Percentiles rank a stretch among this genome's conserved stretches.
phyloP scores from a whole-genome alignment of 2,113 vertebrate genomes.

The Porphyrio hochstetteri region DNA sequence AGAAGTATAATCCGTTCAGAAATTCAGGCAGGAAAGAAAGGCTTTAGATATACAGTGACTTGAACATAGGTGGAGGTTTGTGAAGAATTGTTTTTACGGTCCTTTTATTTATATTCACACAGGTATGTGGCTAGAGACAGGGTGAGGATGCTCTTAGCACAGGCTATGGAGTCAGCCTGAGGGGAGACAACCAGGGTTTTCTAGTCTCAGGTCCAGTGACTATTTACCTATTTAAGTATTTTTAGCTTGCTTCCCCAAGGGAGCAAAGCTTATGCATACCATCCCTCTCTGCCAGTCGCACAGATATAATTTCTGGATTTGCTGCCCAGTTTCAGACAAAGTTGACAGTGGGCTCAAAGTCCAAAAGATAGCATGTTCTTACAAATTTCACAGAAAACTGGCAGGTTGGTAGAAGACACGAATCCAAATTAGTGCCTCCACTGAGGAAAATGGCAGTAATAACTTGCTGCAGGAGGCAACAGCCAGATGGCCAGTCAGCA shows the following conservation, averaged over 20 bases:
- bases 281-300: background rate
- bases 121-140: background rate
- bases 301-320: background rate
- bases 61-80: background rate
- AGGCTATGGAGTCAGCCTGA: background rate
- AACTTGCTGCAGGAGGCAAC: conserved; percentile 51
- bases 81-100: background rate
- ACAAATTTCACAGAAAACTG: conserved; percentile 6
- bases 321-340: conserved; percentile 7
- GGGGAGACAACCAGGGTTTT: background rate
- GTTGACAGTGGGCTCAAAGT: background rate
- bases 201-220: background rate
- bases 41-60: background rate
- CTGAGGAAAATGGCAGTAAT: conserved; percentile 26
- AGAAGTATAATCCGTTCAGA: background rate
- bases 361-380: background rate
- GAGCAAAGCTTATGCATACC: background rate
- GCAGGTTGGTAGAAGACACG: conserved; percentile 23
- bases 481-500: conserved; percentile 61
- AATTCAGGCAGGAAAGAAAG: background rate
- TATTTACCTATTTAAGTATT: background rate
- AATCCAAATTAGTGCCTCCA: conserved; percentile 34
- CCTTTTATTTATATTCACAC: background rate
- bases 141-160: background rate
- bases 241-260: background rate